Evolutionary conservation across 2,888 invertebrate species (phyloP).

Genomic region (Caenorhabditis plicata): DNA sequence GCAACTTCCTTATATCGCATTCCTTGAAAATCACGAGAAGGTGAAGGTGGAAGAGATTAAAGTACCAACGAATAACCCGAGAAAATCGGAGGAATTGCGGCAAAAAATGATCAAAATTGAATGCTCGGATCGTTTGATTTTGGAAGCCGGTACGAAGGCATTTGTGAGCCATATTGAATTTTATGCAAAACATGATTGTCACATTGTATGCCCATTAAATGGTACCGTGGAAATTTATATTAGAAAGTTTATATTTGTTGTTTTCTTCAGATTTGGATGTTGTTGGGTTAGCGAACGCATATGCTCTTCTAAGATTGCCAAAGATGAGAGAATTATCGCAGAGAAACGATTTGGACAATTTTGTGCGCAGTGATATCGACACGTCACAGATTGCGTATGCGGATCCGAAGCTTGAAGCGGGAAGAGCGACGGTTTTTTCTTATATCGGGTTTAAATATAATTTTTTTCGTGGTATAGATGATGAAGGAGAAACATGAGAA

Average conservation of each 20-base stretch:
- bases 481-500: conserved; percentile 46
- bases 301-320: conserved; percentile 86
- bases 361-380: conserved; percentile 55
- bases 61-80: conserved; percentile 46
- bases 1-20: conserved; percentile 87
- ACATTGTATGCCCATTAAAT: conserved; percentile 76
- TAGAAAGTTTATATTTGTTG: background rate
- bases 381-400: conserved; percentile 55
- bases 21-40: conserved; percentile 72
- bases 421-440: conserved; percentile 13
- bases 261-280: conserved; percentile 20
- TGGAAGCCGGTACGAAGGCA: conserved; percentile 85
- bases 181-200: conserved; percentile 93
- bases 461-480: conserved; percentile 2
- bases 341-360: conserved; percentile 39
- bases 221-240: conserved; percentile 9
- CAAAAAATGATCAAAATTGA: conserved; percentile 56
- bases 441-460: background rate
- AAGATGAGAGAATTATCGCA: conserved; percentile 84
- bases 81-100: conserved; percentile 51
- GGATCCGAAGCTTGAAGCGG: conserved; percentile 37
- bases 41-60: conserved; percentile 49
- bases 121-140: conserved; percentile 69
- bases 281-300: conserved; percentile 81
- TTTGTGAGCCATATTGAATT: conserved; percentile 92